Evolutionary conservation across 2,888 invertebrate species (phyloP).

Genomic region (Hirtodrosophila alboralis): DNA sequence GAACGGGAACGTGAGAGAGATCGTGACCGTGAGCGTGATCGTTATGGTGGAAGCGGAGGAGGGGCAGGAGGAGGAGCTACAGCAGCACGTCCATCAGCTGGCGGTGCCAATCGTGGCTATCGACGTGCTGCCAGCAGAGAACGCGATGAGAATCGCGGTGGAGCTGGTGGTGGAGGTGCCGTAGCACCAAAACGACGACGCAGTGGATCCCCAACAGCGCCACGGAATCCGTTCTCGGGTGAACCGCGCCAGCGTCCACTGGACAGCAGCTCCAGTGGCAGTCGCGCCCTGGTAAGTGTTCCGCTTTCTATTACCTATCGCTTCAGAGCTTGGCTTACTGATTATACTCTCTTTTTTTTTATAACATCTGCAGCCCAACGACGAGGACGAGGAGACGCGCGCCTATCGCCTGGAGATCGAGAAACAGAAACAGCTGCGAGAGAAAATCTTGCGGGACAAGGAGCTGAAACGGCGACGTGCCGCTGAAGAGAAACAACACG

Average conservation of each 20-base stretch:
- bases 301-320: neutral
- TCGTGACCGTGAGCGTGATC: constrained; percentile 52
- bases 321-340: neutral
- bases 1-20: constrained; percentile 43
- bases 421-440: constrained; percentile 85
- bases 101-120: constrained; percentile 61
- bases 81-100: constrained; percentile 17
- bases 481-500: constrained; percentile 83
- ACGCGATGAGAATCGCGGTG: constrained; percentile 74
- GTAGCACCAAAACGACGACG: constrained; percentile 78
- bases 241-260: constrained; percentile 74
- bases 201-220: constrained; percentile 76
- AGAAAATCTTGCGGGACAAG: constrained; percentile 84
- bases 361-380: constrained; percentile 70
- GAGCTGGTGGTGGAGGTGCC: constrained; percentile 21
- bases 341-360: neutral
- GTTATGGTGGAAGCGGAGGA: constrained; percentile 37
- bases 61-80: constrained; percentile 12
- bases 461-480: constrained; percentile 84
- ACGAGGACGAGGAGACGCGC: constrained; percentile 85
- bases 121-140: constrained; percentile 76
- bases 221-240: constrained; percentile 64
- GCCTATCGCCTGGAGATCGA: constrained; percentile 85
- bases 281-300: constrained; percentile 74
- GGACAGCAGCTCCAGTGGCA: constrained; percentile 57